Evolutionary conservation across 2,888 invertebrate genomes (phyloP).

Genomic region (Apodemia mormo): DNA sequence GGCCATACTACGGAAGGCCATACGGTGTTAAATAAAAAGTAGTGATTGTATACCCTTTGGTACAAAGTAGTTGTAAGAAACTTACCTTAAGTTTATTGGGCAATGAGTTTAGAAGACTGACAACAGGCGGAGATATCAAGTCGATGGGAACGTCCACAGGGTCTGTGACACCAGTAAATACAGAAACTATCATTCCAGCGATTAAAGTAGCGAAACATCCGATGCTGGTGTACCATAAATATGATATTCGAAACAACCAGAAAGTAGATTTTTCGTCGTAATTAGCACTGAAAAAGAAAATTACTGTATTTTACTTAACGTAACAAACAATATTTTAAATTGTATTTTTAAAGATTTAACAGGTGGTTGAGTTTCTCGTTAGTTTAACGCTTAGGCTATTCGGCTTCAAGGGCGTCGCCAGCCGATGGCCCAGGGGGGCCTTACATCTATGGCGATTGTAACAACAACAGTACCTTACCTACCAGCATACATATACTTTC

Average conservation of each 20-base stretch:
- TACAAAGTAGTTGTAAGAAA: not conserved
- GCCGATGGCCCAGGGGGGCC: too few species aligned
- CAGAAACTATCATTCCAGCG: conserved; percentile 88
- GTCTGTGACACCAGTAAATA: conserved; percentile 83
- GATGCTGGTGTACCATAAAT: conserved; percentile 94
- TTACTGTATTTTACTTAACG: not conserved
- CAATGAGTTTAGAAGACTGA: conserved; percentile 74
- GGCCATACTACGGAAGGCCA: too few species aligned
- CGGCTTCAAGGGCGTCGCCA: too few species aligned
- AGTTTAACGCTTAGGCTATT: too few species aligned
- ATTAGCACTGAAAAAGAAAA: conserved; percentile 31
- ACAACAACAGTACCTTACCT: too few species aligned
- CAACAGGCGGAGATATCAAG: conserved; percentile 85
- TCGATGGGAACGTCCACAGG: conserved; percentile 84
- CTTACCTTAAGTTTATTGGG: conserved; percentile 72
- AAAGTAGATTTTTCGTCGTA: conserved; percentile 54
- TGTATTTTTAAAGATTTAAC: too few species aligned
- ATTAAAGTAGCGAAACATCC: conserved; percentile 88
- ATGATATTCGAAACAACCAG: conserved; percentile 88
- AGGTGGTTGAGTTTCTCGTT: too few species aligned
- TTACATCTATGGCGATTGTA: too few species aligned
- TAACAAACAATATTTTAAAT: too few species aligned
- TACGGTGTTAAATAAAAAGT: too few species aligned
- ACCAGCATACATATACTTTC: too few species aligned
- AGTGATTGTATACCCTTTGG: too few species aligned